Conservation (phyloP, 2,797 vertebrate species). For the Nannoperca australis region DNA sequence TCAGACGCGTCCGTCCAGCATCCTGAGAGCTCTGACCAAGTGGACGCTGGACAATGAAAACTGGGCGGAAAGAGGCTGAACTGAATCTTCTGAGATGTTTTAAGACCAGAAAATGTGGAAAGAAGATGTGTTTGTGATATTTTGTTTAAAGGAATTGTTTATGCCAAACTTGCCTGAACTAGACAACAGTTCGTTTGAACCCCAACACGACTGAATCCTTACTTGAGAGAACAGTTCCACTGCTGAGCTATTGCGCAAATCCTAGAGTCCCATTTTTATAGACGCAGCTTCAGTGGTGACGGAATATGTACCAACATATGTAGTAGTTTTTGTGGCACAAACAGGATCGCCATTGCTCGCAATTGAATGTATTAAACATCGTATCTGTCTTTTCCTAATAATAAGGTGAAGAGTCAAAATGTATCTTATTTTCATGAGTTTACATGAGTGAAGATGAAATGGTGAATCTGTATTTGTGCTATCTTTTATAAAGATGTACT, state of each 20-base stretch:
- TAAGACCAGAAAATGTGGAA: conserved; percentile 33
- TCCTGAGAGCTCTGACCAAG: conserved; percentile 46
- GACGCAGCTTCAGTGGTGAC: conserved; percentile 20
- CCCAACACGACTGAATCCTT: conserved; percentile 62
- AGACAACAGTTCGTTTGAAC: conserved; percentile 46
- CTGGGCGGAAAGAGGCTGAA: conserved; percentile 45
- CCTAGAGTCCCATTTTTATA: conserved; percentile 17
- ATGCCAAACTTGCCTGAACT: conserved; percentile 66
- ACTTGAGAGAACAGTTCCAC: conserved; percentile 56
- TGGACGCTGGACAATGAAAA: conserved; percentile 47
- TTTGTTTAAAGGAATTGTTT: conserved; percentile 32
- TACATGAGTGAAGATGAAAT: conserved; percentile 84
- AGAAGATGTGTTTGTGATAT: conserved; percentile 21
- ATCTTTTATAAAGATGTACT: conserved; percentile 95
- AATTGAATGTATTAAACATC: conserved; percentile 79
- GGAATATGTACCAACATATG: conserved; percentile 24
- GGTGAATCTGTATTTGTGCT: conserved; percentile 70
- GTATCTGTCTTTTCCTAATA: conserved; percentile 40
- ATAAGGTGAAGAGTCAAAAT: conserved; percentile 52
- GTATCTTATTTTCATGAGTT: conserved; percentile 81
- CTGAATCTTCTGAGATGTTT: conserved; percentile 9
- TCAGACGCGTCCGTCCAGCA: conserved; percentile 26
- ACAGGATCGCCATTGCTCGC: conserved; percentile 54
- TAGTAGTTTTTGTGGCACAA: conserved; percentile 52
- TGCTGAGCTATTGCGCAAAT: conserved; percentile 36